Conservation (phyloP, 2,888 invertebrate species). For the Agrilus cyanescens region DNA sequence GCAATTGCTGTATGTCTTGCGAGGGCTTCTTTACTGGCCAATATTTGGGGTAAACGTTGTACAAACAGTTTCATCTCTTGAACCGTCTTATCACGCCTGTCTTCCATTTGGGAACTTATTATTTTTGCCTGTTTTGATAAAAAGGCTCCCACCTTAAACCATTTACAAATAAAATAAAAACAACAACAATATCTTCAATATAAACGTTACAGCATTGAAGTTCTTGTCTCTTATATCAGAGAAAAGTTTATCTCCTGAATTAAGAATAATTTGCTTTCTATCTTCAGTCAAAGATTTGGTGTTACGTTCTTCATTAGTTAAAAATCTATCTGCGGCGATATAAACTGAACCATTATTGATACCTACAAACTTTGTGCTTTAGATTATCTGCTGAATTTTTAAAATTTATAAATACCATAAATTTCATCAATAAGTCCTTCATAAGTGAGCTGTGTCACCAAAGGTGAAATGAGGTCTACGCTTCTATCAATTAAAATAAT, state of each 20-base stretch:
- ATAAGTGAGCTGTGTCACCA: slow-evolving; percentile 92
- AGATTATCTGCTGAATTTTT: not conserved
- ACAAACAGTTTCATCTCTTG: slow-evolving; percentile 92
- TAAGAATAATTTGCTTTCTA: slow-evolving; percentile 67
- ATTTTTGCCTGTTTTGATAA: slow-evolving; percentile 77
- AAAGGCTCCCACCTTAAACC: slow-evolving; percentile 60
- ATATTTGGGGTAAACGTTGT: slow-evolving; percentile 73
- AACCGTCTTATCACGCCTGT: slow-evolving; percentile 81
- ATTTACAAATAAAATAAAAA: not conserved
- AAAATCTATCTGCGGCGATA: slow-evolving; percentile 77
- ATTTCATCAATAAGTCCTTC: slow-evolving; percentile 96
- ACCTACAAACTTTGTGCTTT: slow-evolving; percentile 30
- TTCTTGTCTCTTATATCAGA: slow-evolving; percentile 85
- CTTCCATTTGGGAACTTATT: slow-evolving; percentile 75
- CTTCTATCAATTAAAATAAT: slow-evolving; percentile 82
- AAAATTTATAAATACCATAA: slow-evolving; percentile 42
- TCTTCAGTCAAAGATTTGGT: slow-evolving; percentile 48
- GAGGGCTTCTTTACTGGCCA: slow-evolving; percentile 78
- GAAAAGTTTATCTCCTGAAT: slow-evolving; percentile 82
- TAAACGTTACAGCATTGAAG: slow-evolving; percentile 59
- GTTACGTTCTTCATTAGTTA: slow-evolving; percentile 50
- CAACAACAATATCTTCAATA: too few relatives aligned
- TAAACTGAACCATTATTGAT: slow-evolving; percentile 71
- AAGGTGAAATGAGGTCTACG: slow-evolving; percentile 81
- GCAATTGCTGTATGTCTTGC: slow-evolving; percentile 85